Conservation (phyloP, 2,888 invertebrate species). For the Oasisia sp. region DNA sequence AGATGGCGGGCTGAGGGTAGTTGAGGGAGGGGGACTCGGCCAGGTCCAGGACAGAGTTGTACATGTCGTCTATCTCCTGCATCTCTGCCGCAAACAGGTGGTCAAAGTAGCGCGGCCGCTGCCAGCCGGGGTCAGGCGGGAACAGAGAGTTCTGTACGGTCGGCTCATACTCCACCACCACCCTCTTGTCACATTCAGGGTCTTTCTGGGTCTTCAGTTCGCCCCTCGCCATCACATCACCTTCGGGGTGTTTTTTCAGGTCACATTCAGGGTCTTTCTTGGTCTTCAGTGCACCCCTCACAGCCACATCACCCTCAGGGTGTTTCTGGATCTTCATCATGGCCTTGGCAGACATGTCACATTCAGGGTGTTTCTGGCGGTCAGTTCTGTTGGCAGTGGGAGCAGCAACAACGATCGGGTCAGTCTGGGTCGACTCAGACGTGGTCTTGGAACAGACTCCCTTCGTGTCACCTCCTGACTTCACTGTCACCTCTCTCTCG, state of each 20-base stretch:
- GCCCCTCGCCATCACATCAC: neutral
- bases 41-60: neutral
- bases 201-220: neutral
- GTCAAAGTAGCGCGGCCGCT: neutral
- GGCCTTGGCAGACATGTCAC: neutral
- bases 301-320: neutral
- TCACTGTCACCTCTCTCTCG: neutral
- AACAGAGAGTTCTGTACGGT: neutral
- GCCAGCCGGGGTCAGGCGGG: neutral
- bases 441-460: neutral
- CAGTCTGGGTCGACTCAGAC: neutral
- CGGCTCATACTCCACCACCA: neutral
- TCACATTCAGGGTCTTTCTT: too few species aligned
- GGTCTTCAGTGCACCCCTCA: neutral
- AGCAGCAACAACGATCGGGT: neutral
- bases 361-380: neutral
- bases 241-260: too few species aligned
- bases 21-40: neutral
- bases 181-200: neutral
- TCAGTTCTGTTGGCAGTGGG: neutral
- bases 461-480: neutral
- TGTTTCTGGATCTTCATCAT: neutral
- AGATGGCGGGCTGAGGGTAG: neutral
- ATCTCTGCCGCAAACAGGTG: neutral
- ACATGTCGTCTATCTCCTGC: neutral